These are phyloP conservation scores for Puffinus mauretanicus DNA, from an alignment of 2,113 vertebrate genomes.

Conservation along the genomic window DNA sequence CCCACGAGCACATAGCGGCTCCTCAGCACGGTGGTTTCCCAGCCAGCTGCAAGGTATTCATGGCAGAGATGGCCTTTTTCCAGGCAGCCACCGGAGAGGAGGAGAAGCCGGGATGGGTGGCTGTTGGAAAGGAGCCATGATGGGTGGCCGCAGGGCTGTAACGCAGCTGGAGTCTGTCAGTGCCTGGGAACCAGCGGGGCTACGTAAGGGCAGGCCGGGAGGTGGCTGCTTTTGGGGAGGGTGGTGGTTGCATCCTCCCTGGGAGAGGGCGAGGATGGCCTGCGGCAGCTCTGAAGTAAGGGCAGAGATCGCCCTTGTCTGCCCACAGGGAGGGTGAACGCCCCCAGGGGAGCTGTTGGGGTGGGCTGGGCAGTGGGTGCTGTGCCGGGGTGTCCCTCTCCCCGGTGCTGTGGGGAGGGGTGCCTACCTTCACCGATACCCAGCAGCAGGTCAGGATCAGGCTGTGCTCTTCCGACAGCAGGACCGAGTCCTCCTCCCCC, in stretches of 20 bases:
- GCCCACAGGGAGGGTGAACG: not conserved
- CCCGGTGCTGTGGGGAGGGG: not conserved
- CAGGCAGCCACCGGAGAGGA: not conserved
- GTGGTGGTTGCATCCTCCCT: not conserved
- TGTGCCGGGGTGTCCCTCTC: fast-evolving
- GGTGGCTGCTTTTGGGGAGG: not conserved
- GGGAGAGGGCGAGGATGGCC: not conserved
- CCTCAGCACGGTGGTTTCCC: fast-evolving
- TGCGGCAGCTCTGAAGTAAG: not conserved
- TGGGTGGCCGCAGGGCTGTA: not conserved
- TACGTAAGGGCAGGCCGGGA: not conserved
- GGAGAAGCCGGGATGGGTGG: not conserved
- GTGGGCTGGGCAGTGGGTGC: not conserved
- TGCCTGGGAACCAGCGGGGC: not conserved
- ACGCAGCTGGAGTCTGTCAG: not conserved
- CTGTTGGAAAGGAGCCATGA: not conserved
- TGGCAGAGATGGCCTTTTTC: not conserved
- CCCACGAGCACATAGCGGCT: too few relatives aligned
- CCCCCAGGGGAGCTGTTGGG: not conserved
- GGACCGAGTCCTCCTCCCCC: constrained; percentile 72
- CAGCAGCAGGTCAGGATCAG: constrained; percentile 90
- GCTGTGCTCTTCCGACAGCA: constrained; percentile 86
- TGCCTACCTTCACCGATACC: constrained; percentile 87
- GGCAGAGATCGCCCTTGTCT: not conserved
- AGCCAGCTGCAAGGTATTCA: not conserved